phyloP scores from a whole-genome alignment of 2,888 invertebrate genomes.

The Congeria kusceri region DNA sequence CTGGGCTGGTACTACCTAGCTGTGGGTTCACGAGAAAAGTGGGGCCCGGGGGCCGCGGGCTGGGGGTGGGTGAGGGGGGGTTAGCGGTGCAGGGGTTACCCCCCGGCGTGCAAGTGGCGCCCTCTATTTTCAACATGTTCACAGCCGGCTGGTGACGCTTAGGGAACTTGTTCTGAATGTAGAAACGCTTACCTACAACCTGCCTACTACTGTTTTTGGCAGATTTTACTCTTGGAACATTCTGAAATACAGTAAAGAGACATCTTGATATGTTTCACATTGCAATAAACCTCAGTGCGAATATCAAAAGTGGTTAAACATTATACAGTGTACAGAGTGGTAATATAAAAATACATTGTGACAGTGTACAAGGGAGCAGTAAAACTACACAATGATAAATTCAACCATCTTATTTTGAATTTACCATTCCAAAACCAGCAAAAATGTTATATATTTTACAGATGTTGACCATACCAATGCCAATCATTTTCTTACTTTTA shows the following conservation, averaged over 20 bases:
- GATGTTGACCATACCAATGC: too few species aligned
- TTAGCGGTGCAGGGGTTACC: background rate
- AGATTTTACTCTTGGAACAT: conserved; percentile 67
- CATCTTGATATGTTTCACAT: too few species aligned
- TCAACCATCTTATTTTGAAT: too few species aligned
- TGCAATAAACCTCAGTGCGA: too few species aligned
- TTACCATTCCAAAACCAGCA: too few species aligned
- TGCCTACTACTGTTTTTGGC: conserved; percentile 70
- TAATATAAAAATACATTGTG: too few species aligned
- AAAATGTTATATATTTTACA: too few species aligned
- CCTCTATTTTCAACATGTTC: conserved; percentile 63
- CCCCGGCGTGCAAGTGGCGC: conserved; percentile 51
- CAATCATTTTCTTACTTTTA: too few species aligned
- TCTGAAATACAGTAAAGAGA: conserved; percentile 52
- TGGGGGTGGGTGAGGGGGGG: conserved; percentile 41
- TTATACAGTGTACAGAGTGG: too few species aligned
- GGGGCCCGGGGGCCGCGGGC: conserved; percentile 38
- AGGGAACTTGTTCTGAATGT: conserved; percentile 54
- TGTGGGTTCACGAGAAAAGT: conserved; percentile 35
- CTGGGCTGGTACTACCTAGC: conserved; percentile 45
- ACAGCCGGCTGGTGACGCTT: conserved; percentile 56
- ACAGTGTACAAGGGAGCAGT: too few species aligned
- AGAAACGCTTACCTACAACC: conserved; percentile 73
- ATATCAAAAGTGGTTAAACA: too few species aligned
- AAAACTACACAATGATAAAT: too few species aligned